Evolutionary conservation across 1,140 invertebrate species (phyloP), one percentile per base, ranked within the genome.

Genomic region (Ceratoteleas bidentatus): DNA sequence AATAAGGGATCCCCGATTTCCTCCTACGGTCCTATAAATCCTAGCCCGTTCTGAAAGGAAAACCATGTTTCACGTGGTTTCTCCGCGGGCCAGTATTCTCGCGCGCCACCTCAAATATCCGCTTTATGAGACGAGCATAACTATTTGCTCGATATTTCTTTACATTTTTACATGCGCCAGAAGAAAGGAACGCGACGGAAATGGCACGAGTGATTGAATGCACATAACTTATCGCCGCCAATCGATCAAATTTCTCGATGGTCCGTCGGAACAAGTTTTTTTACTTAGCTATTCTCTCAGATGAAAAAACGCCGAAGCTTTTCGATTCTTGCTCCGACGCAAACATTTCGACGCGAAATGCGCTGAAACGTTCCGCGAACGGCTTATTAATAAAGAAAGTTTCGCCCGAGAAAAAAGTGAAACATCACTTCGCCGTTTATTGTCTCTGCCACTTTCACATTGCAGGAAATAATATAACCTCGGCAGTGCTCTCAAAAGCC

Each of bases 201-300:
- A 57, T 64, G 73, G 61, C 32, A 70, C 64, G 47, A 58, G 56
- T 82, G 75, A 84, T 82, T 78, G 83, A 80, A 80, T 60, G 70
- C 73, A 76, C 49, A 64, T 66, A 78, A 77, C 66, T 85, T 79
- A 77, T 83, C 84, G 84, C 79, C 53, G 36, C 56, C 70, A 85
- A 91, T 91, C 90, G 87, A 91, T 91, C 90, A 91, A 90, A 91
- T 87, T 88, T 87, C 81, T 72, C 66, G 76, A 69, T 86, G 87
- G 88, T 80, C 76, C 84, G 32, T 84, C 86, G 88, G 84, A 83
- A 91, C 90, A 91, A 87, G 90, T 88, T 88, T 90, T 90, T 91
- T 87, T 90, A 91, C 90, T 91, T 86, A 69, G 32, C 52, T 24
- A 2, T 40, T 24, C 24, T 24, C 24, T 24, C 24, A 24, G 24